Evolutionary conservation across 2,113 vertebrate species (phyloP).

Genomic region (Actinemys pallida): DNA sequence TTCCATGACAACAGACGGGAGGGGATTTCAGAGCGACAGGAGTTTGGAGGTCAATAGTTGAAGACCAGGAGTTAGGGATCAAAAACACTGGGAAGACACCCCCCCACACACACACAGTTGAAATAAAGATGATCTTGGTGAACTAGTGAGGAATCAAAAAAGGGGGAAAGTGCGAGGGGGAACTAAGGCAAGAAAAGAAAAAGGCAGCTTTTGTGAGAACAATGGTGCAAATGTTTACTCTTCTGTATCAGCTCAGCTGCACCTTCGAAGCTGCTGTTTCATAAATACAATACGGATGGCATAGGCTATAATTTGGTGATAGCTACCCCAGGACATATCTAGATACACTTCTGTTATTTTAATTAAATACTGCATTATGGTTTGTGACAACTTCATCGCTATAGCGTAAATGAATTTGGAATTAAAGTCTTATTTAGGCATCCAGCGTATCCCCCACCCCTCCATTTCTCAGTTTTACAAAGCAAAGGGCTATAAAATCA

Average conservation of each 20-base stretch:
- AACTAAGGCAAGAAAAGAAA: background rate
- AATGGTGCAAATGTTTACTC: constrained; percentile 49
- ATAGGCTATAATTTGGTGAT: constrained; percentile 71
- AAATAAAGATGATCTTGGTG: constrained; percentile 8
- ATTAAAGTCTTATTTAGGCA: constrained; percentile 85
- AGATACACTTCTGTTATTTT: constrained; percentile 79
- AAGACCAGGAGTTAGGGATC: constrained; percentile 52
- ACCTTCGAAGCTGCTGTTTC: constrained; percentile 62
- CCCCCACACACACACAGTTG: background rate
- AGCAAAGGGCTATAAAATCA: constrained; percentile 79
- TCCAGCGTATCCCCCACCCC: constrained; percentile 70
- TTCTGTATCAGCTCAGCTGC: constrained; percentile 23
- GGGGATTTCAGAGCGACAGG: constrained; percentile 50
- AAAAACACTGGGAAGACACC: constrained; percentile 3
- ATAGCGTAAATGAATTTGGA: constrained; percentile 78
- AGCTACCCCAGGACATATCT: constrained; percentile 79
- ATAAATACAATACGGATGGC: constrained; percentile 64
- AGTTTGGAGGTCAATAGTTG: constrained; percentile 66
- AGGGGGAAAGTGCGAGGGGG: background rate
- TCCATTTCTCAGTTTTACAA: constrained; percentile 72
- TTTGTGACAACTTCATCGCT: constrained; percentile 79
- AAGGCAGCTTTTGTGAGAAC: background rate
- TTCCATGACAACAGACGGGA: constrained; percentile 13
- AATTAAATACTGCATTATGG: constrained; percentile 85
- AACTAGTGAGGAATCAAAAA: background rate